Base-by-base conservation (phyloP, 2,888 invertebrate species). In the Netelia fuscicornis region DNA sequence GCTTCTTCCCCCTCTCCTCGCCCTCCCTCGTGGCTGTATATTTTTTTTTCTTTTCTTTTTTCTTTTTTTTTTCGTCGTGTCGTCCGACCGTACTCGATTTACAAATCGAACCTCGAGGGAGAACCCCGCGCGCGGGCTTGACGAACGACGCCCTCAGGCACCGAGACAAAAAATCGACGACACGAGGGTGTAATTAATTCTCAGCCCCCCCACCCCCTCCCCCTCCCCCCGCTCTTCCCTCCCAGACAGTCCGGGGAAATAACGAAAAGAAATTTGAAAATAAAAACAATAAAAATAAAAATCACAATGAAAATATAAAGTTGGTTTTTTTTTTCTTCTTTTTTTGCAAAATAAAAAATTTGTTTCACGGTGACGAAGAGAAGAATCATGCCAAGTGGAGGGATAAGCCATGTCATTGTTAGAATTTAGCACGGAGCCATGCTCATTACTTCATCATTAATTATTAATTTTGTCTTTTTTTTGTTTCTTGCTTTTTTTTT, bases 341-440 rank as follows among this genome's bases (percentile, higher is more conserved):
- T 20, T 20, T 37, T 3, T 37, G 8, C 54, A 81, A 52, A 70
- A 70, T 62, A 11, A 65, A 81, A 86, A 85, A 86, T 67, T 78
- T 84, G n/a, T 8, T 30, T 42, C 30, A 10, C 44, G 25, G 25
- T 58, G 56, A 44, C 6, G 58, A 20, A 25, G 77, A 48, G 10
- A 70, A 76, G 82, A 71, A 88, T 89, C 93, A 93, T 93, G 93
- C 93, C 86, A 90, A 90, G 90, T 89, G 85, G 60, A 44, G 90
- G 91, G 37, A 6, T 37, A 92, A 93, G 93, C 92, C 90, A 91
- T 92, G 90, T 90, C 88, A 86, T 78, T 85, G 71, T 84, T 72
- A 62, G 54, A 83, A 56, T 78, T 79, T 37, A 79, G 75, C 81
- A 67, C 64, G 82, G 82, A 85, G 86, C 84, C 87, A 87, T 87